These are phyloP conservation scores for Drosophila simulans DNA, from an alignment of 1,140 invertebrate genomes.

Conservation along the genomic window DNA sequence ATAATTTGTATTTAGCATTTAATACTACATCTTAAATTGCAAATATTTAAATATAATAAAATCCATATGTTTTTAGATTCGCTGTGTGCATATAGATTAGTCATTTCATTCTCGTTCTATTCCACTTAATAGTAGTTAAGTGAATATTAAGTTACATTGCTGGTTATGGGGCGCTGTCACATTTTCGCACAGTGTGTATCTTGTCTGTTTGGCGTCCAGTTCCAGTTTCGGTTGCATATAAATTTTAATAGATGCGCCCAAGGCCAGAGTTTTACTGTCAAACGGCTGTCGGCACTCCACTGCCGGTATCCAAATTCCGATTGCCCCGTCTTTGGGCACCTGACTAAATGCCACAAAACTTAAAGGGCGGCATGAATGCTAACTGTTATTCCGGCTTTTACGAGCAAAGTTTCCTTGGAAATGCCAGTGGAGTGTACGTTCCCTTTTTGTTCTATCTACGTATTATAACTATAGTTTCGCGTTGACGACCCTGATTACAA, in stretches of 20 bases:
- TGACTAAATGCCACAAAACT: constrained; percentile 44
- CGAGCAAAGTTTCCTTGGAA: constrained; percentile 76
- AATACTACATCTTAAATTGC: too few species aligned
- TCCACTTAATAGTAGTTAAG: constrained; percentile 10
- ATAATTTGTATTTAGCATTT: too few species aligned
- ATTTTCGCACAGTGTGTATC: constrained; percentile 24
- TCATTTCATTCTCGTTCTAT: neutral
- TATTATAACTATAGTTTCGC: constrained; percentile 50
- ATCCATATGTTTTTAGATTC: neutral
- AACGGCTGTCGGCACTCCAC: constrained; percentile 54
- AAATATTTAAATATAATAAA: too few species aligned
- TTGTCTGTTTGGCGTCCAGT: constrained; percentile 11
- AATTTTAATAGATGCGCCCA: constrained; percentile 57
- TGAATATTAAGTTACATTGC: constrained; percentile 20
- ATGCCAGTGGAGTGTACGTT: constrained; percentile 32
- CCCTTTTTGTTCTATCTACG: constrained; percentile 33
- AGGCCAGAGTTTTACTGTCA: constrained; percentile 54
- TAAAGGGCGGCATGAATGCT: constrained; percentile 22
- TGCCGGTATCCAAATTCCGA: constrained; percentile 16
- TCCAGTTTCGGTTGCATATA: constrained; percentile 37
- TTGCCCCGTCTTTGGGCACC: constrained; percentile 25
- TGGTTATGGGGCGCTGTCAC: constrained; percentile 1
- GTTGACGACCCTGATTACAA: constrained; percentile 51
- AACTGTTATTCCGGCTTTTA: constrained; percentile 60
- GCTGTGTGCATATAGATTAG: neutral